Percentiles rank a stretch among this genome's conserved stretches.
Evolutionary conservation across 2,113 vertebrate species (phyloP).

Genomic region (Cynoglossus semilaevis): DNA sequence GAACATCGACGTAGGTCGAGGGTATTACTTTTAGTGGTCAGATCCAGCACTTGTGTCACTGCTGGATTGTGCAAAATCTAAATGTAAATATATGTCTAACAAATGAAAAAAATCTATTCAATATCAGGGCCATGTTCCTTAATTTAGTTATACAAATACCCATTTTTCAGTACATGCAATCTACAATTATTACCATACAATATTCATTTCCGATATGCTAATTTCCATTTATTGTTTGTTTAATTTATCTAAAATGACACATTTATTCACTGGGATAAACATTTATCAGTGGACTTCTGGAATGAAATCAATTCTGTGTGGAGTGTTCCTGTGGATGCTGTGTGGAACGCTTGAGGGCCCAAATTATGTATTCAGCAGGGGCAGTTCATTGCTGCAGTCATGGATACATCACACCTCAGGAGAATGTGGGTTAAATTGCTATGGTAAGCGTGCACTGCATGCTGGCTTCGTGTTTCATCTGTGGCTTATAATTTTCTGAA

Average conservation of each 20-base stretch:
- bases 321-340: conserved; percentile 23
- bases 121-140: too few species aligned
- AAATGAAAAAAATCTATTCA: too few species aligned
- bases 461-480: conserved; percentile 3
- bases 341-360: conserved; percentile 22
- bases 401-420: conserved; percentile 39
- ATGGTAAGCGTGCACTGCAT: conserved; percentile 19
- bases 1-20: too few species aligned
- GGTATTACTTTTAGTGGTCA: too few species aligned
- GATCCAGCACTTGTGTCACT: too few species aligned
- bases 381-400: conserved; percentile 48
- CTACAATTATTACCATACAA: too few species aligned
- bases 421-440: conserved; percentile 28
- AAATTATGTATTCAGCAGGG: conserved; percentile 22
- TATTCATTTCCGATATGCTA: too few species aligned
- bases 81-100: too few species aligned
- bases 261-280: conserved; percentile 25
- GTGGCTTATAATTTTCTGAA: conserved; percentile 22
- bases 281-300: conserved; percentile 24
- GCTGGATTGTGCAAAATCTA: too few species aligned
- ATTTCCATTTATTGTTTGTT: too few species aligned
- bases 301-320: conserved; percentile 38
- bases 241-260: not conserved
- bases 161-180: too few species aligned
- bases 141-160: too few species aligned